A percentile compares a stretch with the other conserved stretches of the same genome.
These are phyloP conservation scores for Drosophila tropicalis DNA, from an alignment of 1,140 invertebrate genomes.

Conservation along the genomic window DNA sequence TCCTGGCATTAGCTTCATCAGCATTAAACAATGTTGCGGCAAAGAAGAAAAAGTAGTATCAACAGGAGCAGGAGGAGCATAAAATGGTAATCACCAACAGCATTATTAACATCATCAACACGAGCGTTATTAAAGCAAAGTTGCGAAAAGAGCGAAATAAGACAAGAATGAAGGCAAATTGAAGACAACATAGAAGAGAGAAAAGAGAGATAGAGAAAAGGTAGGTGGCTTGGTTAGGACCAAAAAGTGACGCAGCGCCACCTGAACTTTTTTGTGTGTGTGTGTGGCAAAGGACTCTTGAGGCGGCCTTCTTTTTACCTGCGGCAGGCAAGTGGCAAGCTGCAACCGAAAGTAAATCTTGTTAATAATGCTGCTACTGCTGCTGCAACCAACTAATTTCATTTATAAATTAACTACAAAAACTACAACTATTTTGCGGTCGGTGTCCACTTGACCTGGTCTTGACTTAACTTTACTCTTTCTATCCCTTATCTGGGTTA, in stretches of 20 bases:
- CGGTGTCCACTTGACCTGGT: background rate
- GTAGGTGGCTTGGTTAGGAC: background rate
- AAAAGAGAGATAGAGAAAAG: constrained; percentile 7
- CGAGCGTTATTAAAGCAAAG: constrained; percentile 49
- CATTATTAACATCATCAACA: constrained; percentile 71
- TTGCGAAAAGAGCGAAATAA: background rate
- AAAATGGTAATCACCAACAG: constrained; percentile 62
- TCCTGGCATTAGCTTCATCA: constrained; percentile 38
- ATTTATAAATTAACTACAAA: constrained; percentile 51
- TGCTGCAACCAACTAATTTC: constrained; percentile 32
- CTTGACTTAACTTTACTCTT: background rate
- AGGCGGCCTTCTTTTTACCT: constrained; percentile 3
- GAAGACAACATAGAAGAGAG: constrained; percentile 10
- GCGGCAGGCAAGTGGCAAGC: constrained; percentile 15
- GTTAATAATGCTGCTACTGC: constrained; percentile 40
- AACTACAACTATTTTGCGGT: constrained; percentile 35
- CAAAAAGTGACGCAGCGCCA: constrained; percentile 33
- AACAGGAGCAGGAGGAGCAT: constrained; percentile 26
- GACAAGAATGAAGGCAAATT: constrained; percentile 1
- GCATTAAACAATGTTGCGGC: constrained; percentile 30
- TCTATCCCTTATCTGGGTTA: background rate
- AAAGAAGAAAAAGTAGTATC: background rate
- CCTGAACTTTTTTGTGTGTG: constrained; percentile 18
- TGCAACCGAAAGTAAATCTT: constrained; percentile 39
- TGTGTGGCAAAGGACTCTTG: constrained; percentile 14